Evolutionary conservation across 2,797 vertebrate species (phyloP).

Genomic region (Cyclura pinguis): DNA sequence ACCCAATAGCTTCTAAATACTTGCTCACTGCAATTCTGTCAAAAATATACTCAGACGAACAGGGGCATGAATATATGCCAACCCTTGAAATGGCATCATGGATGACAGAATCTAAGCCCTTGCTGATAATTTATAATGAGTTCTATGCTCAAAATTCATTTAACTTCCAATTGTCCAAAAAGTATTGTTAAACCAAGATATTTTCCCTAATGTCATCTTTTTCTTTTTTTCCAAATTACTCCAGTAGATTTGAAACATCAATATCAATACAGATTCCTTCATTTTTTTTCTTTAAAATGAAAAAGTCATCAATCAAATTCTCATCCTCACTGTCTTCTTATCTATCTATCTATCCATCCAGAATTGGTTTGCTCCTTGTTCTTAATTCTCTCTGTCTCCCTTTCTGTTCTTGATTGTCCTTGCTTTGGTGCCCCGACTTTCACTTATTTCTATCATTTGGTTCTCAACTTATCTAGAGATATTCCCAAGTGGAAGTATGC

Average conservation of each 20-base stretch:
- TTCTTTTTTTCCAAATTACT: background rate
- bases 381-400: background rate
- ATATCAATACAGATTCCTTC: background rate
- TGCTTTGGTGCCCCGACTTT: no score
- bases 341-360: no score
- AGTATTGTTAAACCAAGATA: no score
- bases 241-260: background rate
- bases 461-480: background rate
- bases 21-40: background rate
- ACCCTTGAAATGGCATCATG: background rate
- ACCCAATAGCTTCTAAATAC: background rate
- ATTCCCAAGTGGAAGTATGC: no score
- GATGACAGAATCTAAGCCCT: background rate
- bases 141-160: background rate
- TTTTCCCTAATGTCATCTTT: background rate
- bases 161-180: background rate
- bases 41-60: constrained; percentile 1
- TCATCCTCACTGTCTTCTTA: background rate
- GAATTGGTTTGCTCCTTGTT: no score
- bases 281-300: background rate
- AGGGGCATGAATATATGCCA: background rate
- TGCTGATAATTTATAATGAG: background rate
- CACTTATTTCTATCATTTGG: background rate
- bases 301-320: constrained; percentile 24
- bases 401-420: background rate